Evolutionary conservation across 2,888 invertebrate species (phyloP).

Genomic region (Micropterix aruncella): DNA sequence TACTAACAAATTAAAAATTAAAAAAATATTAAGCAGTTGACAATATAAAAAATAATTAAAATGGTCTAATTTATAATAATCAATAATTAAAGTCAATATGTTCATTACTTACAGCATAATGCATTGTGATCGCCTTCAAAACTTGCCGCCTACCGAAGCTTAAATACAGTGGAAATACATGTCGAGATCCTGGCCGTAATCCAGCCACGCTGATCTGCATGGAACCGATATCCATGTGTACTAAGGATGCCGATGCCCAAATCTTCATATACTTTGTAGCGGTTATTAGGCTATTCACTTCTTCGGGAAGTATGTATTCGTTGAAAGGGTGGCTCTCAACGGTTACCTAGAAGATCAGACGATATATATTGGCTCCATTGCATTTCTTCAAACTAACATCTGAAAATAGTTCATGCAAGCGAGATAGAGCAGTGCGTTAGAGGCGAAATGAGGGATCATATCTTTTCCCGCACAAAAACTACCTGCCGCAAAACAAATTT

Average conservation of each 20-base stretch:
- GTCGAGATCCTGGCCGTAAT: slow-evolving; percentile 7
- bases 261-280: slow-evolving; percentile 4
- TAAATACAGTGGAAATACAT: slow-evolving; percentile 9
- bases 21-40: too few relatives aligned
- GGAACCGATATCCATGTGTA: slow-evolving; percentile 9
- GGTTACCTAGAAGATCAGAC: slow-evolving; percentile 9
- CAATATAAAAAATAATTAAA: too few relatives aligned
- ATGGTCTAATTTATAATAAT: too few relatives aligned
- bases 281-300: slow-evolving; percentile 4
- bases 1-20: too few relatives aligned
- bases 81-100: too few relatives aligned
- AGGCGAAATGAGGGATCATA: too few relatives aligned
- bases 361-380: too few relatives aligned
- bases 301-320: slow-evolving; percentile 5
- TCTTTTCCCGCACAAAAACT: too few relatives aligned
- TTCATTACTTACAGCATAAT: slow-evolving; percentile 8
- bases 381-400: too few relatives aligned
- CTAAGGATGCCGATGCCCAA: slow-evolving; percentile 2
- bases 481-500: too few relatives aligned
- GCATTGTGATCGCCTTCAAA: slow-evolving; percentile 8
- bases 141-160: slow-evolving; percentile 4
- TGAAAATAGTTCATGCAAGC: too few relatives aligned
- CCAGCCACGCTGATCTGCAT: slow-evolving; percentile 4
- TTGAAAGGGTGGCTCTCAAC: slow-evolving; percentile 9
- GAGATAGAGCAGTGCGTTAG: too few relatives aligned